Base-by-base conservation (phyloP, 1,140 invertebrate genomes). In the Gonatopus flavifemur region DNA sequence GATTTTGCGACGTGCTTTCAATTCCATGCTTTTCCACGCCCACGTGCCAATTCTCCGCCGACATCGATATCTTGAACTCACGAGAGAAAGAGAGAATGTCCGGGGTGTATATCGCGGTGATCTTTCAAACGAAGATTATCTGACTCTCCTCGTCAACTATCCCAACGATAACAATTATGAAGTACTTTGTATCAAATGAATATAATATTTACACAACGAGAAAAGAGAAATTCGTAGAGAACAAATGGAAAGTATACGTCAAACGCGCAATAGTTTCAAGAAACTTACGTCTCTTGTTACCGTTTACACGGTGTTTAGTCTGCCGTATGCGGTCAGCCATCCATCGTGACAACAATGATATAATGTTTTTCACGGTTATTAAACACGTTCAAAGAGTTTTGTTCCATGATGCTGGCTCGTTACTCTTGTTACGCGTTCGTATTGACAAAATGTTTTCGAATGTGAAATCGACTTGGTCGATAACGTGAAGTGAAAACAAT, bases 281-380 rank as follows among this genome's bases (percentile, higher is more conserved):
- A 32, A 32, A 15, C n/a, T 32, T 13, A 7, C 25, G 25, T 28
- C 25, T n/a, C 25, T 28, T 12, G 12, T 28, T 12, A 12, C 25
- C 25, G 25, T 28, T 12, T 28, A 12, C 25, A 15, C 4, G 18
- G 16, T 3, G 18, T 19, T 38, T 44, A 50, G 24, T 41, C 21
- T 50, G 22, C 10, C 35, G 28, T 31, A 35, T 33, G 33, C 16
- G 9, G 0, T 20, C 22, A 43, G 43, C 49, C 32, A 44, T 45
- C 15, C 49, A 36, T 58, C 40, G 28, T 25, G 48, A 40, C 43
- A 44, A 57, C 36, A 57, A 44, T 57, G 55, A 57, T 53, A 48
- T 42, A 58, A 57, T 20, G 47, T 43, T 40, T 44, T 46, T 32
- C 28, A 54, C 32, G 45, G 33, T 57, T 45, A 40, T 33, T 52